phyloP scores from a whole-genome alignment of 2,113 vertebrate genomes.

The Paracanthobrama guichenoti region DNA sequence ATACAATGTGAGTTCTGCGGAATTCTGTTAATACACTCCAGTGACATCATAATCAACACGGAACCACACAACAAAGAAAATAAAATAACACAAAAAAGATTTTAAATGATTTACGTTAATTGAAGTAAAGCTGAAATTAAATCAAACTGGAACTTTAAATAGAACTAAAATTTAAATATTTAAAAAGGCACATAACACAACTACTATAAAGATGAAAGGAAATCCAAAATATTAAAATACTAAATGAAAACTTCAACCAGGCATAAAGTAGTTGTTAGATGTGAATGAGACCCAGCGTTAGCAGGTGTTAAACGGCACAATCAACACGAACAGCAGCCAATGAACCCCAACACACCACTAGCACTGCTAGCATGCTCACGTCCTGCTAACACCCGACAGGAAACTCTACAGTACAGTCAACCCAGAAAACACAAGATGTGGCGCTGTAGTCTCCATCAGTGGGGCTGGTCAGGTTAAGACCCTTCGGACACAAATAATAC shows the following conservation, averaged over 20 bases:
- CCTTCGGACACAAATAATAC: slow-evolving; percentile 41
- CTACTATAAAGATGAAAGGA: neutral
- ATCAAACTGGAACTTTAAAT: too few relatives aligned
- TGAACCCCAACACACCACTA: neutral
- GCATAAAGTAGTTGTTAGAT: slow-evolving; percentile 19
- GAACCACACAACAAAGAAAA: neutral
- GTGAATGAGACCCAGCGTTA: slow-evolving; percentile 18
- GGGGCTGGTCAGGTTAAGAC: slow-evolving; percentile 38
- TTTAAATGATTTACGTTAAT: neutral
- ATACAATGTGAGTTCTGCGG: neutral
- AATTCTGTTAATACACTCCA: neutral
- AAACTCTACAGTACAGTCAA: neutral
- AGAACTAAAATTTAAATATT: neutral
- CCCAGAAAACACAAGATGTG: slow-evolving; percentile 51
- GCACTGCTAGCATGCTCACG: slow-evolving; percentile 54
- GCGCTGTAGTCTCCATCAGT: slow-evolving; percentile 47
- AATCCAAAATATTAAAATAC: neutral
- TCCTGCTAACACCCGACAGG: slow-evolving; percentile 33
- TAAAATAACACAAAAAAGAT: neutral
- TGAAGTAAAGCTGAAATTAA: neutral
- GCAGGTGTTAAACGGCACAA: slow-evolving; percentile 31
- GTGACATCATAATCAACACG: neutral
- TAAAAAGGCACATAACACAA: neutral
- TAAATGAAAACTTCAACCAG: neutral
- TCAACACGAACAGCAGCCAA: slow-evolving; percentile 54